These are phyloP conservation scores for Lipophrys pholis DNA, from an alignment of 2,113 vertebrate genomes.

Conservation along the genomic window DNA sequence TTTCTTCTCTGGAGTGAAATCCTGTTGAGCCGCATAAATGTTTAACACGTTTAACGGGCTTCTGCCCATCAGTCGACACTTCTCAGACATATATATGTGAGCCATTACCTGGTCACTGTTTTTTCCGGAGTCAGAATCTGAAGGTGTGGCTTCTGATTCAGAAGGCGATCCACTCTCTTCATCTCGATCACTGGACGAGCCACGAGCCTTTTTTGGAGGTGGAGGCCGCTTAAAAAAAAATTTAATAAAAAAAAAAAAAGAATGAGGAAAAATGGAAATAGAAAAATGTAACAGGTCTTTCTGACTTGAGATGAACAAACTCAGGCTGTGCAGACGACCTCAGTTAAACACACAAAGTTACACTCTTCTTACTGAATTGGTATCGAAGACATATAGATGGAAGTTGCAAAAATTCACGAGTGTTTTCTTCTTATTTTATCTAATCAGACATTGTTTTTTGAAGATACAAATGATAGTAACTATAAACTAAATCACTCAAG, in stretches of 20 bases:
- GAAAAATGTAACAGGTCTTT: neutral
- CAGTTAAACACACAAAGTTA: neutral
- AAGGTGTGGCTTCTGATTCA: constrained; percentile 91
- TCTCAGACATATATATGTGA: neutral
- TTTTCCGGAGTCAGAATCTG: constrained; percentile 91
- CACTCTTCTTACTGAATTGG: neutral
- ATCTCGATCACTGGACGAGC: constrained; percentile 90
- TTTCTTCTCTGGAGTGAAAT: constrained; percentile 96
- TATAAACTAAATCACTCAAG: too few relatives aligned
- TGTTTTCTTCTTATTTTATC: too few relatives aligned
- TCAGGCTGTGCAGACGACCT: neutral
- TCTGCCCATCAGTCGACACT: too few relatives aligned
- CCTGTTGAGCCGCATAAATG: constrained; percentile 74
- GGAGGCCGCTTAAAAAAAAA: constrained; percentile 61
- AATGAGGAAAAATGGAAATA: too few relatives aligned
- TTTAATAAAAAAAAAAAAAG: neutral
- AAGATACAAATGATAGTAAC: too few relatives aligned
- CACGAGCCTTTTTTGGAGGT: constrained; percentile 86
- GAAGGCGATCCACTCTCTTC: constrained; percentile 90
- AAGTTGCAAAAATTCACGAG: too few relatives aligned
- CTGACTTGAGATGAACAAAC: neutral
- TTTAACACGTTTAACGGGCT: neutral
- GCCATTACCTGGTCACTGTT: constrained; percentile 93
- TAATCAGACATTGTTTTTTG: too few relatives aligned
- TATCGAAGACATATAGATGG: too few relatives aligned